Conservation (phyloP, 2,113 vertebrate genomes). For the Puffinus mauretanicus region DNA sequence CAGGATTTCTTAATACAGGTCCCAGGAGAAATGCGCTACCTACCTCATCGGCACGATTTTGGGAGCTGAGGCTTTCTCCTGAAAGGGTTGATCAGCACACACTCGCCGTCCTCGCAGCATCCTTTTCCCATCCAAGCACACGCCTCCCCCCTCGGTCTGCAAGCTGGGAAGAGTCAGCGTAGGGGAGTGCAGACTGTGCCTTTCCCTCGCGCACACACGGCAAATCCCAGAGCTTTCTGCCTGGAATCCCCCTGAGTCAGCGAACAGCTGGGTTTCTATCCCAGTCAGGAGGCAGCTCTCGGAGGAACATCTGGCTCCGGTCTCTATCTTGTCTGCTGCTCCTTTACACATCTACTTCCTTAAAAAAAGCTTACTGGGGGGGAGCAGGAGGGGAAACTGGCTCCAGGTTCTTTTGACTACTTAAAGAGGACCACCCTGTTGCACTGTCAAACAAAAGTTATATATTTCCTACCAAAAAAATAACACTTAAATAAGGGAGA, state of each 20-base stretch:
- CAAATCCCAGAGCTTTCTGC: conserved; percentile 51
- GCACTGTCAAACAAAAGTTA: conserved; percentile 25
- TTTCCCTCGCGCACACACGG: neutral
- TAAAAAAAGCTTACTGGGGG: neutral
- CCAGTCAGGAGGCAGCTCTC: conserved; percentile 17
- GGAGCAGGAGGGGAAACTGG: neutral
- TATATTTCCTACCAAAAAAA: neutral
- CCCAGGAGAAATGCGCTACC: neutral
- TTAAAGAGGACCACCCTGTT: conserved; percentile 35
- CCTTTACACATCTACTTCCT: conserved; percentile 57
- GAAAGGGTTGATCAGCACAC: neutral
- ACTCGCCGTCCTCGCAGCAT: neutral
- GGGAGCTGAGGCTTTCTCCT: neutral
- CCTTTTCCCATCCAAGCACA: neutral
- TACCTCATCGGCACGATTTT: neutral
- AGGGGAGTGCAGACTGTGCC: neutral
- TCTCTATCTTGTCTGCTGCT: conserved; percentile 53
- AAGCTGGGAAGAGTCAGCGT: neutral
- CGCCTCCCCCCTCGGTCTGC: neutral
- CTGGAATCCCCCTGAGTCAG: conserved; percentile 30
- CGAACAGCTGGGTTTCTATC: conserved; percentile 49
- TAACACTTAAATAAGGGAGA: neutral
- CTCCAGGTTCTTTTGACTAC: conserved; percentile 6
- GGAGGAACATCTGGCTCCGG: conserved; percentile 24
- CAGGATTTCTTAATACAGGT: neutral